These are phyloP conservation scores for Drosophila funebris DNA, from an alignment of 1,140 invertebrate genomes.

Conservation along the genomic window DNA sequence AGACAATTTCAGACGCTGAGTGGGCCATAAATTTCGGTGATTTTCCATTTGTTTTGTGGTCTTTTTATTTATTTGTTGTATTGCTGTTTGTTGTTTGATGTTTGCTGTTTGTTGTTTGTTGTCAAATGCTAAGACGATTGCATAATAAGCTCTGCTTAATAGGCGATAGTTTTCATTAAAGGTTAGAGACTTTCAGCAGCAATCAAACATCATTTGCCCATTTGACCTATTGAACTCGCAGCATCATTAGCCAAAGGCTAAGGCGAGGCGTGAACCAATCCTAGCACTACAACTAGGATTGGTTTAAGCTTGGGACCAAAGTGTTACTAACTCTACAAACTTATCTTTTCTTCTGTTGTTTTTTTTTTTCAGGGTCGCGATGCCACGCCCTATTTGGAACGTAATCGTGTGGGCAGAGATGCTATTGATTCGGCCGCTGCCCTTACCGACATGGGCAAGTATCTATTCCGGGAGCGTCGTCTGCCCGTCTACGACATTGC, in stretches of 20 bases:
- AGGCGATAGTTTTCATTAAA: slow-evolving; percentile 33
- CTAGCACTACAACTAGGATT: too few relatives aligned
- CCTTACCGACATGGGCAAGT: slow-evolving; percentile 98
- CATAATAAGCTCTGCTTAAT: slow-evolving; percentile 43
- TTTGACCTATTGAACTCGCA: background rate
- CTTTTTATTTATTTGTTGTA: background rate
- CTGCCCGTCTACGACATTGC: slow-evolving; percentile 97
- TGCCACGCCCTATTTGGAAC: slow-evolving; percentile 96
- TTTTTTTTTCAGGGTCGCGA: slow-evolving; percentile 90
- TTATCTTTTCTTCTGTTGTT: background rate
- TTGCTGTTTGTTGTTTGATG: slow-evolving; percentile 3
- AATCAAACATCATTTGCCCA: background rate
- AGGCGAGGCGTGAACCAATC: too few relatives aligned
- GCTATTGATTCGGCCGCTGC: slow-evolving; percentile 97
- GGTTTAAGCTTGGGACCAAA: too few relatives aligned
- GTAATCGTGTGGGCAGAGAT: slow-evolving; percentile 95
- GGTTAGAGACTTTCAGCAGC: background rate
- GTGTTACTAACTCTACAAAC: background rate
- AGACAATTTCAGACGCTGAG: slow-evolving; percentile 48
- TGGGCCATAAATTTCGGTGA: slow-evolving; percentile 64
- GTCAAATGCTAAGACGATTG: slow-evolving; percentile 47
- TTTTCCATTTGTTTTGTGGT: slow-evolving; percentile 49
- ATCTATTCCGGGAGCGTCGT: slow-evolving; percentile 96
- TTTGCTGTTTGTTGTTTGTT: slow-evolving; percentile 6
- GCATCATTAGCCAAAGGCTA: background rate